These are phyloP conservation scores for Limnothrissa miodon DNA, from an alignment of 2,113 vertebrate species.

Conservation along the genomic window DNA sequence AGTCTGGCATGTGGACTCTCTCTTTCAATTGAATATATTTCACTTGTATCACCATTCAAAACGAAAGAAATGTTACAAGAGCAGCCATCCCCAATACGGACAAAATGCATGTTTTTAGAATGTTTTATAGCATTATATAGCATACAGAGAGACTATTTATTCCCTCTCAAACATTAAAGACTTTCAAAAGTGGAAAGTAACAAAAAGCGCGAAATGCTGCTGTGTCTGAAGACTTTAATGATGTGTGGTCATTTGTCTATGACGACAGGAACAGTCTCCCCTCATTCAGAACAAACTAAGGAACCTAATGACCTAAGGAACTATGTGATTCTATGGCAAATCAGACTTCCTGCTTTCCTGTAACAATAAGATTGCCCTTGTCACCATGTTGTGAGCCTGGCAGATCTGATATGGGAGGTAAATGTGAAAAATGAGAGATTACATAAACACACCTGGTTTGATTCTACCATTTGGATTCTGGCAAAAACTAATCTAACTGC, in stretches of 20 bases:
- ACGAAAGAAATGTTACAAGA: too few species aligned
- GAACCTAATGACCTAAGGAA: slow-evolving; percentile 22
- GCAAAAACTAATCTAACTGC: slow-evolving; percentile 19
- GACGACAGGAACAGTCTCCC: not conserved
- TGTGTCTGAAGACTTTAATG: not conserved
- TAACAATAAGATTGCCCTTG: slow-evolving; percentile 7
- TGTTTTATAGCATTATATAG: too few species aligned
- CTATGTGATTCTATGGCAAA: not conserved
- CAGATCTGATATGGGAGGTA: not conserved
- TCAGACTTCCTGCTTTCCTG: slow-evolving; percentile 33
- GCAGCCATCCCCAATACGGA: too few species aligned
- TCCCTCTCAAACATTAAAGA: not conserved
- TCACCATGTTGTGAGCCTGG: not conserved
- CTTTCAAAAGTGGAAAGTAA: not conserved
- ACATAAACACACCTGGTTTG: not conserved
- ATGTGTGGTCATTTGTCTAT: not conserved
- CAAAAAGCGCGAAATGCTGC: not conserved
- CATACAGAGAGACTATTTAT: not conserved
- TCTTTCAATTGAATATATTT: not conserved
- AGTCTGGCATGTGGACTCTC: not conserved
- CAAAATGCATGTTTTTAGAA: too few species aligned
- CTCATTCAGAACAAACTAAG: not conserved
- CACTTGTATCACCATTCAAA: too few species aligned
- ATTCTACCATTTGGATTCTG: not conserved
- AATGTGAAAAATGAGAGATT: not conserved